Base-by-base conservation (phyloP, 1,140 invertebrate species). In the Parasteatoda tepidariorum region DNA sequence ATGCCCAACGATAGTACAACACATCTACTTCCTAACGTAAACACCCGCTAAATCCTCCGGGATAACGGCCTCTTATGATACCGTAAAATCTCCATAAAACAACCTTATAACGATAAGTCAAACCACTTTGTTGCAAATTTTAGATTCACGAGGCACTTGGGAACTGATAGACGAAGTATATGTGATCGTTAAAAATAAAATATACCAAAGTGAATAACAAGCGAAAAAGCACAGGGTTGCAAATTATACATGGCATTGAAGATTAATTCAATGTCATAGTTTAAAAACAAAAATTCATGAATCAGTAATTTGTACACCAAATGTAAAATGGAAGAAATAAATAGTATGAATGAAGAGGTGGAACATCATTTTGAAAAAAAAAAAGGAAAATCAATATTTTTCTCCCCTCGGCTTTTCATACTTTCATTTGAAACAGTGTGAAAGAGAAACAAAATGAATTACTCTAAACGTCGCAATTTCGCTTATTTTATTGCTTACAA, bases 391-490 rank as follows among this genome's bases (percentile, higher is more conserved):
- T 78, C 74, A 54, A 78, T 78, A 75, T 62, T 78, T 48, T n/a
- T 30, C 48, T 34, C 30, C 38, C 66, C 33, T 4, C 57, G 59
- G 9, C 41, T 22, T n/a, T 54, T 75, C 48, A 48, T 59, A 28
- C 73, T 54, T 78, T 57, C 30, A 24, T 78, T 78, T 78, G 48
- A 78, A 64, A 78, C 33, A 54, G 74, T 78, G 33, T 78, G 74
- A 78, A 78, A 78, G 61, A 31, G 38, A 78, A 41, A 78, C 74
- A 66, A 78, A 78, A 78, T 24, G 74, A 78, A 78, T 78, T 66
- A 48, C 41, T 78, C 74, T 78, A 55, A 78, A 55, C 62, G 38
- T 78, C 74, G 62, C 62, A 66, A 66, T 66, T 66, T 66, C 34
- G 61, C 18, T 54, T 34, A 66, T 78, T 78, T 78, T 78, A 78